These are phyloP conservation scores for Phoeniculus purpureus DNA, from an alignment of 2,797 vertebrate species.

Conservation along the genomic window DNA sequence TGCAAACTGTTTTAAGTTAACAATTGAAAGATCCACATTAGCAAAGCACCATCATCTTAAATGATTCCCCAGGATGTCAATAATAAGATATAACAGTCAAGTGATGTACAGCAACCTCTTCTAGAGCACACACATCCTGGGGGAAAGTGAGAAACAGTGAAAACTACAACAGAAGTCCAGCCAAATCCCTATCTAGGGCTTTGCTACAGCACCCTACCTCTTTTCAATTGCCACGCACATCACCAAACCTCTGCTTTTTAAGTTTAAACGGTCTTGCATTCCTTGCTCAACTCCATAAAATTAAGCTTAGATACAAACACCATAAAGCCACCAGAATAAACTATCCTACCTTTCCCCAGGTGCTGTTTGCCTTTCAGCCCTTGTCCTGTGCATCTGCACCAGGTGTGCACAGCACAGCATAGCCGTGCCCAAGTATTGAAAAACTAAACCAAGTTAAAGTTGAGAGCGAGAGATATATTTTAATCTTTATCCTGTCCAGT, in stretches of 20 bases:
- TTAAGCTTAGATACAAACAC: background rate
- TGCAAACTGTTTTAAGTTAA: background rate
- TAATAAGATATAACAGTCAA: background rate
- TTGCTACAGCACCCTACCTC: background rate
- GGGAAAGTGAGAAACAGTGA: background rate
- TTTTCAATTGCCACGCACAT: background rate
- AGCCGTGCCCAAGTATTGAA: background rate
- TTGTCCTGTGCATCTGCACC: background rate
- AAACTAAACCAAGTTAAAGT: background rate
- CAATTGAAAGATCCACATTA: fast-evolving
- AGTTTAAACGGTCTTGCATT: background rate
- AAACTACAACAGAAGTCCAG: background rate
- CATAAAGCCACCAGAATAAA: background rate
- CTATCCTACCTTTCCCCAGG: background rate
- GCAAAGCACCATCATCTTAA: background rate
- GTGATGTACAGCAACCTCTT: background rate
- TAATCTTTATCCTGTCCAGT: background rate
- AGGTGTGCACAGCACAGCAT: background rate
- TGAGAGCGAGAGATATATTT: background rate
- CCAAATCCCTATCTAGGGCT: background rate
- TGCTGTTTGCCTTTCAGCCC: background rate
- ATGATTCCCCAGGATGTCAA: background rate
- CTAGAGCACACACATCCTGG: background rate
- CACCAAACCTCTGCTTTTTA: background rate
- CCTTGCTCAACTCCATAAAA: background rate